Evolutionary conservation across 2,797 vertebrate genomes (phyloP).

Genomic region (Toxotes lorentzi): DNA sequence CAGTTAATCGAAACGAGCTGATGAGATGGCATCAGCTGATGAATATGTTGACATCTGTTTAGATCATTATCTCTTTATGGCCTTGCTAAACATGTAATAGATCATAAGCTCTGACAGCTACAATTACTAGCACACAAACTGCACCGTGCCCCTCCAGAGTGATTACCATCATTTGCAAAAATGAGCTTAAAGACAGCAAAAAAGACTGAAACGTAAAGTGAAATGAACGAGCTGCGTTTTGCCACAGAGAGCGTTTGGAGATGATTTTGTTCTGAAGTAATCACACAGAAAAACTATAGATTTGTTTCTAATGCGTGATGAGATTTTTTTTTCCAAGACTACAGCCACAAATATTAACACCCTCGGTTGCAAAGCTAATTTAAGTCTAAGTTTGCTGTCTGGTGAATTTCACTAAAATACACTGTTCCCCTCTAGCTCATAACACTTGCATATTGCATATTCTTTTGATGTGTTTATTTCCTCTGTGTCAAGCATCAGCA

Average conservation of each 20-base stretch:
- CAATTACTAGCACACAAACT: constrained; percentile 63
- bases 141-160: constrained; percentile 43
- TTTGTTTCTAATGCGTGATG: constrained; percentile 46
- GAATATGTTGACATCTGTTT: constrained; percentile 76
- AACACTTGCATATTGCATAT: constrained; percentile 46
- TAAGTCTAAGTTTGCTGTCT: constrained; percentile 40
- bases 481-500: constrained; percentile 48
- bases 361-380: constrained; percentile 34
- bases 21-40: constrained; percentile 67
- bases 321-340: constrained; percentile 27
- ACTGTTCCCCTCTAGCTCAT: constrained; percentile 37
- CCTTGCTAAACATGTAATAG: constrained; percentile 74
- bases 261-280: constrained; percentile 47
- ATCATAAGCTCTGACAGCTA: constrained; percentile 72
- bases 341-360: constrained; percentile 35
- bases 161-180: constrained; percentile 57
- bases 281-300: constrained; percentile 49
- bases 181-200: constrained; percentile 51
- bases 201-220: constrained; percentile 29
- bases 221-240: constrained; percentile 22
- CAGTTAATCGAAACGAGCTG: constrained; percentile 58
- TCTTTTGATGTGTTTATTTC: constrained; percentile 72
- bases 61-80: constrained; percentile 74
- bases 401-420: constrained; percentile 53
- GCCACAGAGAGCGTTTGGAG: constrained; percentile 26